A percentile compares a stretch with the other conserved stretches of the same genome.
Conservation (phyloP, 1,140 invertebrate species). For the Heliconius melpomene region DNA sequence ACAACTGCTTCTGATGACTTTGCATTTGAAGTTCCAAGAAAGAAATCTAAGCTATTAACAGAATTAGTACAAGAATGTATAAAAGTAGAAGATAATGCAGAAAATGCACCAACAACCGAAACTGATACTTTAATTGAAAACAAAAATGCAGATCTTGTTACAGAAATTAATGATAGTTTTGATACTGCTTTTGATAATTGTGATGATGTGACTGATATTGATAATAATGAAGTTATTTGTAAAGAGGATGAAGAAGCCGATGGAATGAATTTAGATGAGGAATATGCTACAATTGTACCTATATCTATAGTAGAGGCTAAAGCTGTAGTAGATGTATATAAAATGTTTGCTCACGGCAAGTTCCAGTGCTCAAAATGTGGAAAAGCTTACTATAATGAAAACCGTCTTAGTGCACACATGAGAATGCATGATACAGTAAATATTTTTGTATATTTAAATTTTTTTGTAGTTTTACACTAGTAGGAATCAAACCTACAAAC, state of each 20-base stretch:
- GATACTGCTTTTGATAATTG: conserved; percentile 40
- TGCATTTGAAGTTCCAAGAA: conserved; percentile 39
- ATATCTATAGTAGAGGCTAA: conserved; percentile 61
- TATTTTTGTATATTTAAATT: not conserved
- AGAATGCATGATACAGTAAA: conserved; percentile 72
- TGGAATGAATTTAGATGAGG: conserved; percentile 58
- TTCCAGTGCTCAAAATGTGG: conserved; percentile 55
- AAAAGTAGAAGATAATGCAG: conserved; percentile 22
- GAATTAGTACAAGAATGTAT: conserved; percentile 19
- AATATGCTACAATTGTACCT: conserved; percentile 63
- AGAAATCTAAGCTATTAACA: conserved; percentile 18
- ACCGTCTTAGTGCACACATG: conserved; percentile 56
- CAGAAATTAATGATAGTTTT: conserved; percentile 33
- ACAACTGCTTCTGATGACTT: conserved; percentile 50
- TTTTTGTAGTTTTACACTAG: not conserved
- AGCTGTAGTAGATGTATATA: conserved; percentile 65
- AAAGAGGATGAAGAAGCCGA: conserved; percentile 43
- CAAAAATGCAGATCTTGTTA: not conserved
- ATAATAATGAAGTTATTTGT: conserved; percentile 36
- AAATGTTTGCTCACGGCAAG: conserved; percentile 59
- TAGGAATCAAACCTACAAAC: no score
- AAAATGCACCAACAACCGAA: not conserved
- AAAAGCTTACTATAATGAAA: conserved; percentile 58
- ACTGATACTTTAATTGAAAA: not conserved
- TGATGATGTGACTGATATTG: conserved; percentile 38